Evolutionary conservation across 2,113 vertebrate species (phyloP).

Genomic region (Sinocyclocheilus rhinocerous): DNA sequence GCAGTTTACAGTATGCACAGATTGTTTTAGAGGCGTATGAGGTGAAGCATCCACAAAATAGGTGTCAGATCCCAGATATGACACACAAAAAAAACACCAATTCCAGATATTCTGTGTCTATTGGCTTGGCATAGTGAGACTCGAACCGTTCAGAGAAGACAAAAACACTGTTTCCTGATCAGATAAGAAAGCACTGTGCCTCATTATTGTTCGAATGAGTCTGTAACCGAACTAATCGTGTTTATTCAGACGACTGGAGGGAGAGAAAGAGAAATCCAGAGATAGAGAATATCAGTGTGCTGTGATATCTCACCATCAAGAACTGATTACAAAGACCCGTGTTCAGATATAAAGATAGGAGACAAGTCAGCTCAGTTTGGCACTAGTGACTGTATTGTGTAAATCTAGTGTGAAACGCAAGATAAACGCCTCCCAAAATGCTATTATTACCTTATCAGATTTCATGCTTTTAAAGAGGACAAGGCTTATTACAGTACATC

Average conservation of each 20-base stretch:
- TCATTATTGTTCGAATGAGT: conserved; percentile 44
- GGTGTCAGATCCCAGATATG: background rate
- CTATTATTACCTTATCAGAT: conserved; percentile 25
- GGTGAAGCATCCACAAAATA: background rate
- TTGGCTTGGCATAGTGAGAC: conserved; percentile 16
- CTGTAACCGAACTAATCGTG: conserved; percentile 46
- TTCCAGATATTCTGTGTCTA: background rate
- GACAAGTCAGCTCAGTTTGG: background rate
- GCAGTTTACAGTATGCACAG: background rate
- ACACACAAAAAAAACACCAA: background rate
- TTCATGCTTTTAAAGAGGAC: conserved; percentile 33
- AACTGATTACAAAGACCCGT: conserved; percentile 35
- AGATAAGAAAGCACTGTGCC: conserved; percentile 43
- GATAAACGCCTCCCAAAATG: conserved; percentile 16
- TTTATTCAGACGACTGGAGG: conserved; percentile 39
- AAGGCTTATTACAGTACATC: conserved; percentile 31
- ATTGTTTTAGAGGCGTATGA: background rate
- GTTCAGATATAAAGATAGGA: conserved; percentile 36
- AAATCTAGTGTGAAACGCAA: conserved; percentile 42
- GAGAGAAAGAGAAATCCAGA: conserved; percentile 21
- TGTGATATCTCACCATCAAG: conserved; percentile 37
- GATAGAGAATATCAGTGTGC: conserved; percentile 35
- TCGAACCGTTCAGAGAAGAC: conserved; percentile 9
- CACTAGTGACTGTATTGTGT: conserved; percentile 29
- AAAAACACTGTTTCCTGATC: conserved; percentile 42